Conservation (phyloP, 1,140 invertebrate species). For the Grapholita molesta region DNA sequence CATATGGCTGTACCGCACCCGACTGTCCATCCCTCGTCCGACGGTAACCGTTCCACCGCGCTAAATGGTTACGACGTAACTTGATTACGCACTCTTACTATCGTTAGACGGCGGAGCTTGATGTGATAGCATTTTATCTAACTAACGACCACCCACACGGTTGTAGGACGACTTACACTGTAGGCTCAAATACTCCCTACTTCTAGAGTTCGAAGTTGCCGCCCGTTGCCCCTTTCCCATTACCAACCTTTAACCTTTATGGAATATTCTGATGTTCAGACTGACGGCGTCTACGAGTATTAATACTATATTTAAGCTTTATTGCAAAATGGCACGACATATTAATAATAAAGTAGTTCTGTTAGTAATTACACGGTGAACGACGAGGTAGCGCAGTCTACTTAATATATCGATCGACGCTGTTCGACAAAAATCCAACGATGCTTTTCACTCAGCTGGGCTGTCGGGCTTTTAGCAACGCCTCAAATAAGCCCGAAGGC, state of each 20-base stretch:
- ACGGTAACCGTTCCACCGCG: background rate
- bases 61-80: slow-evolving; percentile 2
- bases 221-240: background rate
- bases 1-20: background rate
- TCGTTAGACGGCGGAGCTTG: background rate
- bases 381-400: background rate
- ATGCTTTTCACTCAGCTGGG: background rate
- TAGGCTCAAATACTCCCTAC: background rate
- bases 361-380: background rate
- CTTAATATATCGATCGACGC: background rate
- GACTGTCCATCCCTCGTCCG: background rate
- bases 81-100: background rate
- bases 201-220: background rate
- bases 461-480: slow-evolving; percentile 4
- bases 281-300: background rate
- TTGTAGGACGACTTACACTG: background rate
- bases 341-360: slow-evolving; percentile 7
- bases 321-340: background rate
- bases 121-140: background rate
- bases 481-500: background rate
- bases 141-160: background rate
- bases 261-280: background rate
- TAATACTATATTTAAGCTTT: slow-evolving; percentile 1
- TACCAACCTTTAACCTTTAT: background rate
- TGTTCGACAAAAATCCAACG: slow-evolving; percentile 8